Percentiles rank a stretch among this genome's conserved stretches.
These are phyloP conservation scores for Leptosomus discolor DNA, from an alignment of 2,113 vertebrate genomes.

Conservation along the genomic window DNA sequence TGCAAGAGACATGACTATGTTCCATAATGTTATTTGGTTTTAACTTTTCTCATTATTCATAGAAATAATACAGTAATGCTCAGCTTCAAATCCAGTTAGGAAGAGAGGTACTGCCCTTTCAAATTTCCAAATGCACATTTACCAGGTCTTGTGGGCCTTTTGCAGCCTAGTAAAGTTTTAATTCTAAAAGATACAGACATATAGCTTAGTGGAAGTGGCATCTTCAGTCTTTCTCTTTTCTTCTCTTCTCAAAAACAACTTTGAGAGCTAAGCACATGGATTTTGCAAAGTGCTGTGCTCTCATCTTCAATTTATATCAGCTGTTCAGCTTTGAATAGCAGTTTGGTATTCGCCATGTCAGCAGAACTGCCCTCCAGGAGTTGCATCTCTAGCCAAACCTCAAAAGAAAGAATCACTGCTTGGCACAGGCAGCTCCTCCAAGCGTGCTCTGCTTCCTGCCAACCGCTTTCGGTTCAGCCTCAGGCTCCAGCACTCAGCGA, in stretches of 20 bases:
- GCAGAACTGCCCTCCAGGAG: slow-evolving; percentile 6
- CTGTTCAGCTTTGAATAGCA: not conserved
- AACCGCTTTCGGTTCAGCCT: not conserved
- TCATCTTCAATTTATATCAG: slow-evolving; percentile 15
- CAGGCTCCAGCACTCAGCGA: not conserved
- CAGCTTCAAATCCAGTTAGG: not conserved
- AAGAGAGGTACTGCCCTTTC: not conserved
- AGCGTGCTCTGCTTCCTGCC: not conserved
- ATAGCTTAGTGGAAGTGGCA: not conserved
- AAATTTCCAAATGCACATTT: not conserved
- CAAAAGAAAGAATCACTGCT: not conserved
- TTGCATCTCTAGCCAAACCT: not conserved
- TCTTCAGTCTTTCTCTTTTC: not conserved
- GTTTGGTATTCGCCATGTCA: not conserved
- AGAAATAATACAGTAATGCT: not conserved
- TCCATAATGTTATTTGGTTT: not conserved
- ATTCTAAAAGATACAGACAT: not conserved
- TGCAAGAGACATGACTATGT: not conserved
- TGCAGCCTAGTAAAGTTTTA: not conserved
- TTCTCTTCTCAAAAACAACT: not conserved
- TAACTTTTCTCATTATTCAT: not conserved
- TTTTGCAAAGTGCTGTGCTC: not conserved
- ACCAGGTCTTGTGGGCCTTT: not conserved
- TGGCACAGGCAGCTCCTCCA: not conserved
- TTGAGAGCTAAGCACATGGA: not conserved